phyloP scores from a whole-genome alignment of 2,113 vertebrate genomes.

The Grus americana region DNA sequence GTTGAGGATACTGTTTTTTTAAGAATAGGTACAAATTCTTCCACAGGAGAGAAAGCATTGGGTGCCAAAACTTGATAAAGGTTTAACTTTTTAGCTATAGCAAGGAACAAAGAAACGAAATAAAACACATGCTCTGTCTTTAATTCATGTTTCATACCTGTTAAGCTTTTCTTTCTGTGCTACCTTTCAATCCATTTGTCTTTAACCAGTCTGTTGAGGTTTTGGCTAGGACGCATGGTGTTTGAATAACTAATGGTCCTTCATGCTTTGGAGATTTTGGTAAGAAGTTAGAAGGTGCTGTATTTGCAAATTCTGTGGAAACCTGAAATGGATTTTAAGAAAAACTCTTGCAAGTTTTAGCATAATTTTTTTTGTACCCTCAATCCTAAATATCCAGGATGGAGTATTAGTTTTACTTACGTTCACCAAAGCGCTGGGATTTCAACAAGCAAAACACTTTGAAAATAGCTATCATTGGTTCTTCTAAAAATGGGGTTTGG shows the following conservation, averaged over 20 bases:
- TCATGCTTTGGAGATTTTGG: constrained; percentile 57
- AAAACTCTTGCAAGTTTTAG: neutral
- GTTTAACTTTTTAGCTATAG: constrained; percentile 79
- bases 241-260: constrained; percentile 70
- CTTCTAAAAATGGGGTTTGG: neutral
- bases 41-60: constrained; percentile 74
- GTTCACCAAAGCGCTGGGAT: neutral
- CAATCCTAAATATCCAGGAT: neutral
- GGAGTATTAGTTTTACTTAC: neutral
- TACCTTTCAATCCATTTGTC: constrained; percentile 82
- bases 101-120: neutral
- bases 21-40: constrained; percentile 82
- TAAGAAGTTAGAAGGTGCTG: constrained; percentile 39
- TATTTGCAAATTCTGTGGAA: constrained; percentile 44
- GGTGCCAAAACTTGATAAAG: constrained; percentile 84
- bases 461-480: neutral
- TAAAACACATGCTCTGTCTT: neutral
- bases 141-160: neutral
- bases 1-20: constrained; percentile 81
- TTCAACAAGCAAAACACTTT: neutral
- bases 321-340: constrained; percentile 64
- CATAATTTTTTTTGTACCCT: neutral
- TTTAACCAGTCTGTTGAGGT: constrained; percentile 82
- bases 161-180: neutral
- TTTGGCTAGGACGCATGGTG: constrained; percentile 62